Evolutionary conservation across 2,888 invertebrate species (phyloP).

Genomic region (Eristalinus sepulchralis): DNA sequence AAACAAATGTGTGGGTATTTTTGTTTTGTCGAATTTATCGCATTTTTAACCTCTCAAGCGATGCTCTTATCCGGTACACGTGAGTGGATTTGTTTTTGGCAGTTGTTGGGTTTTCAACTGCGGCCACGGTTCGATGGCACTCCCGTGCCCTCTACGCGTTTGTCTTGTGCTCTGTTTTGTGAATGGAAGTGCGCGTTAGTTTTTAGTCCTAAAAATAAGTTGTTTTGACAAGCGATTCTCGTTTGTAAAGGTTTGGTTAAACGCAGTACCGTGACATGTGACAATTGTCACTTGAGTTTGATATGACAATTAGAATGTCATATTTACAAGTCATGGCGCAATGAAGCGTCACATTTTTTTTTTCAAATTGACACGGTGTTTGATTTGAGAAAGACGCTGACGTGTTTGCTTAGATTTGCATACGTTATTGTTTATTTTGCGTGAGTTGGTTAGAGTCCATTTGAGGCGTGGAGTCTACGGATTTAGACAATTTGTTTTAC

Average conservation of each 20-base stretch:
- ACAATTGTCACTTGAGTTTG: background rate
- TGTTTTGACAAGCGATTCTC: background rate
- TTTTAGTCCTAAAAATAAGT: background rate
- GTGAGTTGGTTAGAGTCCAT: background rate
- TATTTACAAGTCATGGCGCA: background rate
- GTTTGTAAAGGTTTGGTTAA: constrained; percentile 1
- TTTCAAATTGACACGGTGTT: background rate
- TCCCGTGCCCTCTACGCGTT: background rate
- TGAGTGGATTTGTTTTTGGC: background rate
- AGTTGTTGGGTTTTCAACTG: background rate
- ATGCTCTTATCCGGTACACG: constrained; percentile 9
- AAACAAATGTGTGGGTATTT: background rate
- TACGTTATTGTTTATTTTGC: background rate
- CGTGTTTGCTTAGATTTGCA: background rate
- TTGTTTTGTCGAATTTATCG: constrained; percentile 11
- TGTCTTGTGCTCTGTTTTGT: background rate
- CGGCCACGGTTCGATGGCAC: constrained; percentile 13
- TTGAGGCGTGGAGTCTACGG: too few relatives aligned
- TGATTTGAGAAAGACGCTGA: background rate
- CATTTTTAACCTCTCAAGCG: constrained; percentile 18
- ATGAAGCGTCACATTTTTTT: background rate
- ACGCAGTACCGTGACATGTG: background rate
- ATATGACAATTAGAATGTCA: background rate
- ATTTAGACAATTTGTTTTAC: too few relatives aligned
- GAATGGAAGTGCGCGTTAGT: background rate